Evolutionary conservation across 1,140 invertebrate genomes (phyloP).

Genomic region (Drosophila obscura): DNA sequence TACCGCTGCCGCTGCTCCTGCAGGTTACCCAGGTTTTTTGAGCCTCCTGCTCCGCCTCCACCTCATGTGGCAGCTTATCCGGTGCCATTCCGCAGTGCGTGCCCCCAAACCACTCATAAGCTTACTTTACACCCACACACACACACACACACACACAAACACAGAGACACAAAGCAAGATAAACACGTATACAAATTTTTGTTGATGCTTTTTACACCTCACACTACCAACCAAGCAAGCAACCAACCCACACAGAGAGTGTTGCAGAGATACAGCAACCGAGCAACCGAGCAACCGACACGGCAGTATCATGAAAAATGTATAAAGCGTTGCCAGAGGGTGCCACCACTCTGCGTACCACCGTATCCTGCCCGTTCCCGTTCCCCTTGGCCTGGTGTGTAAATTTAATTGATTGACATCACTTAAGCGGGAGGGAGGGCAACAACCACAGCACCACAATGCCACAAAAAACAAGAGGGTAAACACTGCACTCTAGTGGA

Average conservation of each 20-base stretch:
- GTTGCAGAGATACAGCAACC: no score
- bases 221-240: no score
- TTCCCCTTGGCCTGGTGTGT: slow-evolving; percentile 29
- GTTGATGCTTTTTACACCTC: slow-evolving; percentile 1
- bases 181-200: slow-evolving; percentile 63
- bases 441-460: slow-evolving; percentile 10
- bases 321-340: slow-evolving; percentile 53
- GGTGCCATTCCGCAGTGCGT: slow-evolving; percentile 2
- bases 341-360: slow-evolving; percentile 10
- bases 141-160: neutral
- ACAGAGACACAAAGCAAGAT: slow-evolving; percentile 36
- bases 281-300: slow-evolving; percentile 1
- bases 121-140: slow-evolving; percentile 39
- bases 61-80: slow-evolving; percentile 1
- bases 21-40: slow-evolving; percentile 1
- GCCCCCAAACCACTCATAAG: slow-evolving; percentile 33
- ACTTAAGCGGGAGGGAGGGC: slow-evolving; percentile 57
- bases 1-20: neutral
- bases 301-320: slow-evolving; percentile 66
- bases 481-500: neutral
- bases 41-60: neutral
- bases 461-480: neutral
- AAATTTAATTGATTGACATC: slow-evolving; percentile 78
- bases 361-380: neutral
- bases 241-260: slow-evolving; percentile 1